Evolutionary conservation across 2,113 vertebrate genomes (phyloP).

Genomic region (Vulpes ferrilata): DNA sequence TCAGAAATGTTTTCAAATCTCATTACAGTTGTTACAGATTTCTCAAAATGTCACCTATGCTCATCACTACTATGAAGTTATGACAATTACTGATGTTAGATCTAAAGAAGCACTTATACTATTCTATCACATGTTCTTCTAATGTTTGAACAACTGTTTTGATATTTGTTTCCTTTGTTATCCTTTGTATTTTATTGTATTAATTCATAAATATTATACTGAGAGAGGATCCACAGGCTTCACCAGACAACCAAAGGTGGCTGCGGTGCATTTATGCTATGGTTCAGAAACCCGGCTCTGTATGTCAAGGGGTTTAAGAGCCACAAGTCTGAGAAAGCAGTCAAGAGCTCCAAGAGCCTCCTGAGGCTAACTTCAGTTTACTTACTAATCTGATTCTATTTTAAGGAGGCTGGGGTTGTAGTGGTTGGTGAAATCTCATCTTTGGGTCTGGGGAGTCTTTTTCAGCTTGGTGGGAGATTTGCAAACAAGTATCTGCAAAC

Average conservation of each 20-base stretch:
- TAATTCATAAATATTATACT: neutral
- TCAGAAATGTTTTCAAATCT: neutral
- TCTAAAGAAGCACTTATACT: neutral
- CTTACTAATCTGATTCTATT: neutral
- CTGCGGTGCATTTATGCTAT: accelerated
- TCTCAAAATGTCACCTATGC: neutral
- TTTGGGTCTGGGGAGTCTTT: neutral
- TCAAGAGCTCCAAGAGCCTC: neutral
- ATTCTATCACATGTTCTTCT: neutral
- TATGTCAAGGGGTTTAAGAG: neutral
- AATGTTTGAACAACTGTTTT: neutral
- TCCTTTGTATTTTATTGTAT: neutral
- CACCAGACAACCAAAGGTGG: neutral
- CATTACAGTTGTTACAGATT: neutral
- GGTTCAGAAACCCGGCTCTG: neutral
- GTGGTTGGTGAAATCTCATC: neutral
- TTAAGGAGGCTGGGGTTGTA: neutral
- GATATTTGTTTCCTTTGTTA: neutral
- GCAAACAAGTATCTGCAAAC: neutral
- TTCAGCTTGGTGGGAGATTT: neutral
- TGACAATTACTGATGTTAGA: accelerated
- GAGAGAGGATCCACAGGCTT: neutral
- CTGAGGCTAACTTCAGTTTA: neutral
- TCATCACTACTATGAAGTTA: neutral
- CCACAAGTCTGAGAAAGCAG: neutral